These are phyloP conservation scores for Bradynema listronoti DNA, from an alignment of 1,140 invertebrate species.

Conservation along the genomic window DNA sequence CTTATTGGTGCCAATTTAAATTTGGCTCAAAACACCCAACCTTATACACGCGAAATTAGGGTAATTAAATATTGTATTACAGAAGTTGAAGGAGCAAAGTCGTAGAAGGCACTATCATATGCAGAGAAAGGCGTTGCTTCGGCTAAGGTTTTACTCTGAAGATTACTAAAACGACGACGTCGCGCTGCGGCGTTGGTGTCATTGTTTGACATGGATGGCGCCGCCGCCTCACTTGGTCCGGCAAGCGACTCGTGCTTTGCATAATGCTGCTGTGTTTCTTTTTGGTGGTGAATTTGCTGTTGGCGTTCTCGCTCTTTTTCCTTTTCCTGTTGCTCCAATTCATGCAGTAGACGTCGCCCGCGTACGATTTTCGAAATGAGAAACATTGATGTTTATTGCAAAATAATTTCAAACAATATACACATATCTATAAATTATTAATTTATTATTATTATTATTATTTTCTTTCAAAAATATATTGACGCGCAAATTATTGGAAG, in stretches of 20 bases:
- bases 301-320: conserved; percentile 34
- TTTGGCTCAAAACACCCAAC: no score
- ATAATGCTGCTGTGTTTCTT: conserved; percentile 14
- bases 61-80: no score
- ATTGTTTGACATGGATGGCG: background rate
- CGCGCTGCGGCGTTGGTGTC: no score
- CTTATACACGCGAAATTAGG: no score
- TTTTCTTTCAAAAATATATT: background rate
- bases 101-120: no score
- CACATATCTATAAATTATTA: background rate
- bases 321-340: conserved; percentile 42
- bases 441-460: no score
- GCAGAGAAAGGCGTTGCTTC: no score
- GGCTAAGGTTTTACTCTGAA: no score
- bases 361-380: conserved; percentile 42
- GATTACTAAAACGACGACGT: no score
- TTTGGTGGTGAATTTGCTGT: conserved; percentile 8
- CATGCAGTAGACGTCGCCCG: conserved; percentile 39
- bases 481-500: background rate
- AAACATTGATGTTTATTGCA: conserved; percentile 27
- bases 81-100: no score
- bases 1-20: no score
- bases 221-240: background rate
- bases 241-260: background rate
- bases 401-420: background rate